A percentile compares a stretch with the other conserved stretches of the same genome.
Evolutionary conservation across 2,113 vertebrate species (phyloP).

Genomic region (Numida meleagris): DNA sequence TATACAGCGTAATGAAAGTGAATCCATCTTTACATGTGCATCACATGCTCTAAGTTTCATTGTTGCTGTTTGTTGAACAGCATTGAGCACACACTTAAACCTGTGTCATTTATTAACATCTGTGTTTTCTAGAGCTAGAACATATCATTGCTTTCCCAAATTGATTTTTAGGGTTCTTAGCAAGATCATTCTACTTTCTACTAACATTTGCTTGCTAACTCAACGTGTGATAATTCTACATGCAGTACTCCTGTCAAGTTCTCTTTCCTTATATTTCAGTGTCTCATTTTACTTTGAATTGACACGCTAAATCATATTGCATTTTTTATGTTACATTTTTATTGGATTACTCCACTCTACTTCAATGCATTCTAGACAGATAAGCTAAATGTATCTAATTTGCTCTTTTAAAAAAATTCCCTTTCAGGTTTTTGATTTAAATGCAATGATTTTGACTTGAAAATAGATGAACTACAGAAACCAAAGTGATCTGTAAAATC

Average conservation of each 20-base stretch:
- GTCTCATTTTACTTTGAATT: not conserved
- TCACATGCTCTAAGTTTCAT: not conserved
- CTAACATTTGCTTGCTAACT: not conserved
- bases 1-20: fast-evolving
- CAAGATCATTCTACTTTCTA: not conserved
- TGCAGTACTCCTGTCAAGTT: not conserved
- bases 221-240: not conserved
- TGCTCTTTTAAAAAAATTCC: constrained; percentile 33
- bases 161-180: constrained; percentile 15
- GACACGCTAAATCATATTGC: not conserved
- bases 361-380: constrained; percentile 20
- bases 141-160: not conserved
- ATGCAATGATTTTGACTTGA: constrained; percentile 34
- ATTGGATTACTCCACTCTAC: not conserved
- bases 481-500: constrained; percentile 17
- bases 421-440: constrained; percentile 41
- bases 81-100: not conserved
- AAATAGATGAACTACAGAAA: constrained; percentile 27
- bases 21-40: not conserved
- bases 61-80: not conserved
- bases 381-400: constrained; percentile 22
- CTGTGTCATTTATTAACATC: not conserved
- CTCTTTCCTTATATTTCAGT: not conserved
- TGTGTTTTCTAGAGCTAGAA: not conserved
- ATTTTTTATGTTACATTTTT: not conserved